These are phyloP conservation scores for Drosophila equinoxialis DNA, from an alignment of 1,140 invertebrate species.

Conservation along the genomic window DNA sequence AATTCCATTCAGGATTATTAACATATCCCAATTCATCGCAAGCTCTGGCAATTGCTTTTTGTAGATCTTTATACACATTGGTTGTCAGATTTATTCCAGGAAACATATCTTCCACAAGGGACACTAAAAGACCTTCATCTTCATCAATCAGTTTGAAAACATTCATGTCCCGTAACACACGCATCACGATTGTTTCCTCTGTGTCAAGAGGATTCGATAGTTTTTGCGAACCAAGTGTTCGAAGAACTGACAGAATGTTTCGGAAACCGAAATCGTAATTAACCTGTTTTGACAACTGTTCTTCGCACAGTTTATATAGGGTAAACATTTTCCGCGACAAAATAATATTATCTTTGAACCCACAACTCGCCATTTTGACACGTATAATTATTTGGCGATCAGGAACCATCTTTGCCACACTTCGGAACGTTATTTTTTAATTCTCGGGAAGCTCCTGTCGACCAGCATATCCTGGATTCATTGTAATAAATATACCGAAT, in stretches of 20 bases:
- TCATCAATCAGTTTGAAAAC: conserved; percentile 98
- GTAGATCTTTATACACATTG: conserved; percentile 91
- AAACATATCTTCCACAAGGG: conserved; percentile 96
- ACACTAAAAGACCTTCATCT: conserved; percentile 98
- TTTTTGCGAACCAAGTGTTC: conserved; percentile 97
- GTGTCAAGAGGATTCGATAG: conserved; percentile 94
- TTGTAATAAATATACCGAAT: conserved; percentile 98
- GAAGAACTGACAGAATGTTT: conserved; percentile 96
- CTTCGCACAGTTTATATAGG: conserved; percentile 97
- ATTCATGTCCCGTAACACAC: conserved; percentile 98
- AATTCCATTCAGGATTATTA: conserved; percentile 95
- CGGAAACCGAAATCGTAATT: conserved; percentile 98
- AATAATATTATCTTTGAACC: conserved; percentile 97
- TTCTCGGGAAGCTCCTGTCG: conserved; percentile 98
- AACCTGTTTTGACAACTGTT: conserved; percentile 98
- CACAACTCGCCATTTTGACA: conserved; percentile 98
- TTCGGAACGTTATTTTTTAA: conserved; percentile 98
- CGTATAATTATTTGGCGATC: conserved; percentile 98
- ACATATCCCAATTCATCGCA: conserved; percentile 91
- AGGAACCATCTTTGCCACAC: conserved; percentile 99
- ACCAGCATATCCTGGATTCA: conserved; percentile 99
- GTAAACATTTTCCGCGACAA: conserved; percentile 98
- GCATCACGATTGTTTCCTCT: conserved; percentile 98
- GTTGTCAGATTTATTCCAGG: conserved; percentile 96
- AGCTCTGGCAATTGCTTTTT: conserved; percentile 91